Base-by-base conservation (phyloP, 2,888 invertebrate genomes). In the Campoplex nolae region DNA sequence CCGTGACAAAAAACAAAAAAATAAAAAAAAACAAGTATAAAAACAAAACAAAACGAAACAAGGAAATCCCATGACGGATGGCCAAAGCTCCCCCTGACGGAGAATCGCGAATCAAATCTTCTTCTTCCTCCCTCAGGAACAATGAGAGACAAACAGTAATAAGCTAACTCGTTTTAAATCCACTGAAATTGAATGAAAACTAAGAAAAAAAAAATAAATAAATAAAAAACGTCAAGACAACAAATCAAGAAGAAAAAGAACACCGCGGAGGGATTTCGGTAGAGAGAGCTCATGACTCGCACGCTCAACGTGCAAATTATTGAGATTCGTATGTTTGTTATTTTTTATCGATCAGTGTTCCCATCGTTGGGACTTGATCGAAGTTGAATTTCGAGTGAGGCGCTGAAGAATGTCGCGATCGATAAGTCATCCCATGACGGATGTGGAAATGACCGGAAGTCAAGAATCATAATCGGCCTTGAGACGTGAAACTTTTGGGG, bases 61-160 rank as follows among this genome's bases (percentile, higher is more conserved):
- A 88, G 89, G 90, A 89, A 88, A 89, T 92, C 90, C 90, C 90
- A 92, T 92, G 92, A 92, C 90, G 91, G 89, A 92, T 91, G 89
- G 88, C 91, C 83, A 80, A 86, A 85, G 84, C 78, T 79, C 71
- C 68, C 65, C 83, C 70, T 70, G 79, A 81, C 77, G 83, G 62
- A 62, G 8, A 32, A 78, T 23, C 38, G 11, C n/a, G 11, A 38
- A 32, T 28, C 18, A 8, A 54, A 58, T 75, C 18, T 32, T 51
- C 18, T 51, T 51, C 9, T 38, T 78, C 78, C 75, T 78, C 62
- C 54, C 82, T 70, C 67, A 28, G n/a, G 67, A 38, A 11, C 56
- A 45, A 73, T 23, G 85, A 71, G 76, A 77, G 65, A 51, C n/a
- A 16, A 32, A 71, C 35, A 16, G 35, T 54, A 78, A 13, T 16